These are phyloP conservation scores for Hippocampus comes DNA, from an alignment of 2,113 vertebrate species.

Conservation along the genomic window DNA sequence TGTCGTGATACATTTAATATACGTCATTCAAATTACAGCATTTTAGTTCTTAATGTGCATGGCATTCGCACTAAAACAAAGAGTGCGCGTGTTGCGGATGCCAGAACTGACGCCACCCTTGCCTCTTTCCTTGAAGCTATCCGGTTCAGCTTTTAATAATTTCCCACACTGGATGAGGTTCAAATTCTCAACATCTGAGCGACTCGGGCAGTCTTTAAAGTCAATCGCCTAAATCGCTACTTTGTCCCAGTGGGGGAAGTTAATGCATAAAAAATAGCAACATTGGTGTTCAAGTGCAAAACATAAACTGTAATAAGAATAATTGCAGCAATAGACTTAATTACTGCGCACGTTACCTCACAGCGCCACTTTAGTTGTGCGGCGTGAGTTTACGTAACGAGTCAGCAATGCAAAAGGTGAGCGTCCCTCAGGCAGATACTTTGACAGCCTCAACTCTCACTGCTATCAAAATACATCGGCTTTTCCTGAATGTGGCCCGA, in stretches of 20 bases:
- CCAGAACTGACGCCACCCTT: background rate
- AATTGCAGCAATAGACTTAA: slow-evolving; percentile 35
- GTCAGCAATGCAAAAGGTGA: slow-evolving; percentile 69
- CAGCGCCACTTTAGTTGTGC: slow-evolving; percentile 64
- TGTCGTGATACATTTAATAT: background rate
- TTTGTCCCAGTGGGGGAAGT: background rate
- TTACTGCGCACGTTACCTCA: slow-evolving; percentile 27
- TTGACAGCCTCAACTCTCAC: slow-evolving; percentile 65
- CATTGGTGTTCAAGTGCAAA: slow-evolving; percentile 28
- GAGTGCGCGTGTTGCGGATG: background rate
- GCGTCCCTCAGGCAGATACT: slow-evolving; percentile 56
- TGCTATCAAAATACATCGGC: slow-evolving; percentile 68
- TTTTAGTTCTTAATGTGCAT: background rate
- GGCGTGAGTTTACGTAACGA: slow-evolving; percentile 66
- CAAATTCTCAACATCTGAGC: background rate
- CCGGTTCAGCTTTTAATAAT: background rate
- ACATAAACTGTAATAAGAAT: slow-evolving; percentile 29
- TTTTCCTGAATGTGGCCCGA: slow-evolving; percentile 46
- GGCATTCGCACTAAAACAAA: background rate
- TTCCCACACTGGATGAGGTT: background rate
- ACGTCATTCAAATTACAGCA: background rate
- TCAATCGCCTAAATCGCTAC: slow-evolving; percentile 29
- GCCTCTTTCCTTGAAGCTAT: slow-evolving; percentile 3
- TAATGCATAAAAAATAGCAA: slow-evolving; percentile 38
- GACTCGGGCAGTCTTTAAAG: background rate